Evolutionary conservation across 2,888 invertebrate species (phyloP).

Genomic region (Drosophila greeni): DNA sequence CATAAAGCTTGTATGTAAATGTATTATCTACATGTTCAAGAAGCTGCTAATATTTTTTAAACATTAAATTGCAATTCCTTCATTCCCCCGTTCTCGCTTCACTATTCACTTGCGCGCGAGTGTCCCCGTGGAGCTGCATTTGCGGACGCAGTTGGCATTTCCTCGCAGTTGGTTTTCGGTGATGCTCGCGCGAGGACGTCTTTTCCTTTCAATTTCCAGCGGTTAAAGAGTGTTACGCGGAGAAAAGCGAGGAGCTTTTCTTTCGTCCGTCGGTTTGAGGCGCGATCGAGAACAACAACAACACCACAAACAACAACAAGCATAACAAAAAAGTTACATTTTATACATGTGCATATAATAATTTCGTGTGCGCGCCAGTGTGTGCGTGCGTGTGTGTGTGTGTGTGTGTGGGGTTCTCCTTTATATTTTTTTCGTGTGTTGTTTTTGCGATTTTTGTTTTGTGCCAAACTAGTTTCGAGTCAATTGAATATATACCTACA

Average conservation of each 20-base stretch:
- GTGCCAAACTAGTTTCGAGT: conserved; percentile 67
- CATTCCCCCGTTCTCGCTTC: too few relatives aligned
- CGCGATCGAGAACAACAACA: conserved; percentile 22
- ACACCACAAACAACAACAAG: conserved; percentile 12
- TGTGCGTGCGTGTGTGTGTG: not conserved
- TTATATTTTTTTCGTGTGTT: conserved; percentile 22
- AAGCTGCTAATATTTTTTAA: not conserved
- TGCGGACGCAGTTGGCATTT: conserved; percentile 42
- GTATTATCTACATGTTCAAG: too few relatives aligned
- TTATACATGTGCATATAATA: conserved; percentile 56
- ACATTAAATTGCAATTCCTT: not conserved
- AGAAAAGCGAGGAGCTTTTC: conserved; percentile 16
- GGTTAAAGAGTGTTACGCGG: conserved; percentile 1
- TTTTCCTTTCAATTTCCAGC: conserved; percentile 1
- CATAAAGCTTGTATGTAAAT: too few relatives aligned
- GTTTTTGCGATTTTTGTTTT: conserved; percentile 60
- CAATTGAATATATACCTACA: conserved; percentile 57
- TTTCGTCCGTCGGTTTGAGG: conserved; percentile 8
- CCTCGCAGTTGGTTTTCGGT: conserved; percentile 60
- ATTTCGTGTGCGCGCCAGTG: conserved; percentile 39
- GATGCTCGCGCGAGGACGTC: conserved; percentile 68
- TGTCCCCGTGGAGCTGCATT: conserved; percentile 27
- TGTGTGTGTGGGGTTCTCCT: conserved; percentile 8
- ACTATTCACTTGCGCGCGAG: conserved; percentile 2
- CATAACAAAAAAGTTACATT: conserved; percentile 43